phyloP scores from a whole-genome alignment of 2,113 vertebrate genomes.

The Grus americana region DNA sequence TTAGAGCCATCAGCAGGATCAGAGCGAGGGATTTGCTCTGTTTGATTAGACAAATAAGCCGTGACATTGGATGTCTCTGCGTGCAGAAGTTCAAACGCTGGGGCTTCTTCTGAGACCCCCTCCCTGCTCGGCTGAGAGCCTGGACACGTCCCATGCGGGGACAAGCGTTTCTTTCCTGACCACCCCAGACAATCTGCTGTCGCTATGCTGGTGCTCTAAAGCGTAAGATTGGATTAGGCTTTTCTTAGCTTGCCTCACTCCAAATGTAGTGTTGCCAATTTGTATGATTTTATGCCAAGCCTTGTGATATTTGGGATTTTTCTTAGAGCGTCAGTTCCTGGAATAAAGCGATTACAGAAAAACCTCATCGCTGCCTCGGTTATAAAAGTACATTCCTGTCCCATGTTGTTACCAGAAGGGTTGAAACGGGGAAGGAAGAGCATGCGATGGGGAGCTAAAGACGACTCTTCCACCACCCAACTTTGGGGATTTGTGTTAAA shows the following conservation, averaged over 20 bases:
- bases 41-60: conserved; percentile 49
- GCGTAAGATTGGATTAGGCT: conserved; percentile 39
- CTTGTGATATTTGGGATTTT: conserved; percentile 38
- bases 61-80: background rate
- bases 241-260: background rate
- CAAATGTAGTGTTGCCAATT: background rate
- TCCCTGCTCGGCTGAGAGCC: background rate
- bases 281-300: conserved; percentile 37
- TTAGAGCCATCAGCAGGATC: conserved; percentile 47
- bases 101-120: background rate
- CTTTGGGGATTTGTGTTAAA: background rate
- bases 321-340: background rate
- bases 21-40: conserved; percentile 26
- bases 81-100: background rate
- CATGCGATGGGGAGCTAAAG: rapidly evolving
- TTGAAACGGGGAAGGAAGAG: background rate
- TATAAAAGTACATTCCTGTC: background rate
- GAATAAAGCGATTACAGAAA: conserved; percentile 44
- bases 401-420: conserved; percentile 8
- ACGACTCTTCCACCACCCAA: background rate
- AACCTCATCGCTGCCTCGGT: background rate
- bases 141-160: background rate
- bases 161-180: background rate
- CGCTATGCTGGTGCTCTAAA: background rate
- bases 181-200: background rate